Evolutionary conservation across 2,888 invertebrate genomes (phyloP).

Genomic region (Lochmaea capreae): DNA sequence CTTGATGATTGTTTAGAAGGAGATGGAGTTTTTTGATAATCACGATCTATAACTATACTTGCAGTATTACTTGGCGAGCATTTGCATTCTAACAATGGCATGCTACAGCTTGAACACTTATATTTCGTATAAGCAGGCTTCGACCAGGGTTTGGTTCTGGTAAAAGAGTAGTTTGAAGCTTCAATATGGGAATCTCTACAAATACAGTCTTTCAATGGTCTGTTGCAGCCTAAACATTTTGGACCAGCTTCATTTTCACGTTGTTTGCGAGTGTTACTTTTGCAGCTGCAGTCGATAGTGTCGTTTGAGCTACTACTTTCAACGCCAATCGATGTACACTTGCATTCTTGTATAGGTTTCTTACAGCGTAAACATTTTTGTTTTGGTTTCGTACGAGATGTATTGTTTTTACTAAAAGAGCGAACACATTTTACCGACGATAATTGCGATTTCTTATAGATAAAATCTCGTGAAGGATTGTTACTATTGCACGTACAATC

Average conservation of each 20-base stretch:
- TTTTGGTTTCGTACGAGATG: background rate
- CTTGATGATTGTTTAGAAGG: background rate
- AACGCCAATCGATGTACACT: background rate
- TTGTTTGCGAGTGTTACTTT: background rate
- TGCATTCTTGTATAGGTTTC: slow-evolving; percentile 1
- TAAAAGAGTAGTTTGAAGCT: background rate
- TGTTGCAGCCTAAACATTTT: background rate
- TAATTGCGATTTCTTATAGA: background rate
- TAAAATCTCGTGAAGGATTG: background rate
- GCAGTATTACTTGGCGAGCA: background rate
- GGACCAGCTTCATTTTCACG: background rate
- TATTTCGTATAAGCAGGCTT: background rate
- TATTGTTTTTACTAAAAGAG: background rate
- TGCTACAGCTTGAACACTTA: background rate
- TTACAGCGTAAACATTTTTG: background rate
- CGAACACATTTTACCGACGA: background rate
- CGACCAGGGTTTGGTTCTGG: background rate
- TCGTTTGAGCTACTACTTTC: background rate
- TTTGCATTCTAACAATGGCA: slow-evolving; percentile 4
- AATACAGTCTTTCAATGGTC: background rate
- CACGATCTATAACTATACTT: background rate
- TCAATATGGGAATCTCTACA: background rate
- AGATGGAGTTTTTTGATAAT: background rate
- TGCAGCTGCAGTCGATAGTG: background rate
- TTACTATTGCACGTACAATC: background rate